Conservation (phyloP, 2,888 invertebrate genomes). For the Chalcis sispes region DNA sequence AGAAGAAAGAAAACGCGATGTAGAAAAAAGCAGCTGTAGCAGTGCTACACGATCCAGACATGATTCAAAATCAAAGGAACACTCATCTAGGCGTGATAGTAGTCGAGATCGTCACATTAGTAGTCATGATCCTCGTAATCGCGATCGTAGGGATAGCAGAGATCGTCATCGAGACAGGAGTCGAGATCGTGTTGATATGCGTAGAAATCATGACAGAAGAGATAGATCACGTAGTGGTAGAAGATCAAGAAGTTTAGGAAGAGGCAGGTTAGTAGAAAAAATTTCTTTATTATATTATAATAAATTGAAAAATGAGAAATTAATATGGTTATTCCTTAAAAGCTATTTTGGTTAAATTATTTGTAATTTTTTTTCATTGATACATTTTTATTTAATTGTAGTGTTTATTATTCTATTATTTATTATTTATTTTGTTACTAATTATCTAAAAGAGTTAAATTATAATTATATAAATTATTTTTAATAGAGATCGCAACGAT, state of each 20-base stretch:
- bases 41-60: slow-evolving; percentile 51
- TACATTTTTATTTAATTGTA: too few species aligned
- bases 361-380: too few species aligned
- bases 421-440: too few species aligned
- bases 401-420: too few species aligned
- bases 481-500: slow-evolving; percentile 49
- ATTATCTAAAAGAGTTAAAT: too few species aligned
- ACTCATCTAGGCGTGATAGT: slow-evolving; percentile 59
- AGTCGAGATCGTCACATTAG: slow-evolving; percentile 68
- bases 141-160: slow-evolving; percentile 70
- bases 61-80: slow-evolving; percentile 17
- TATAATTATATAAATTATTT: neutral
- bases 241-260: slow-evolving; percentile 72
- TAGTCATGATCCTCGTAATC: slow-evolving; percentile 66
- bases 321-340: too few species aligned
- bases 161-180: slow-evolving; percentile 74
- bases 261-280: slow-evolving; percentile 51
- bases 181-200: slow-evolving; percentile 70
- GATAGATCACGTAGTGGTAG: slow-evolving; percentile 70
- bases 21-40: slow-evolving; percentile 21
- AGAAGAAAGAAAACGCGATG: slow-evolving; percentile 70
- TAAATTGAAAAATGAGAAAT: too few species aligned
- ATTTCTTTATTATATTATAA: too few species aligned
- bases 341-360: too few species aligned
- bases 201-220: slow-evolving; percentile 68